Conservation (phyloP, 2,113 vertebrate species). For the Piaya cayana region DNA sequence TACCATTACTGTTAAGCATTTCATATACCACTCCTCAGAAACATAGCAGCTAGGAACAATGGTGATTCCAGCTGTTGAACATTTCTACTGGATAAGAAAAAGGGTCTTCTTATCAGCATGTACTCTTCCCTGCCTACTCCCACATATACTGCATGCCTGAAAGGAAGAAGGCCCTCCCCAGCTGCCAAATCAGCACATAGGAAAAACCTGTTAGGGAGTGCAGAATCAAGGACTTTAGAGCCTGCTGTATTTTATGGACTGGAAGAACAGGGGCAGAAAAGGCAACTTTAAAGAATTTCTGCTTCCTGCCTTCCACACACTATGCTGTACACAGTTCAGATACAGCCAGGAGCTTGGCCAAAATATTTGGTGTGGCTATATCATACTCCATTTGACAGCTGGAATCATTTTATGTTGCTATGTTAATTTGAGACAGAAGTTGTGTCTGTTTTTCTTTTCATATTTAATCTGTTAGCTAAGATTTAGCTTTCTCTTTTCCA, state of each 20-base stretch:
- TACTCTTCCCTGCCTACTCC: not conserved
- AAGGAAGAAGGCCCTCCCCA: not conserved
- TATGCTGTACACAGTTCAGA: not conserved
- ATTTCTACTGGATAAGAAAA: not conserved
- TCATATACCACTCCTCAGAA: not conserved
- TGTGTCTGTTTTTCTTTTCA: constrained; percentile 31
- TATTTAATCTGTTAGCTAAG: constrained; percentile 49
- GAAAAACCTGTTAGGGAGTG: not conserved
- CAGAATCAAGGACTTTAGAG: not conserved
- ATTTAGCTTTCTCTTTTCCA: not conserved
- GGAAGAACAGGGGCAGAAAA: not conserved
- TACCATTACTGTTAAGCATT: not conserved
- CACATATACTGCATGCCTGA: not conserved
- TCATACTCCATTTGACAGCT: constrained; percentile 15
- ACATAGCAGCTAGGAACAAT: not conserved
- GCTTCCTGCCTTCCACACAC: not conserved
- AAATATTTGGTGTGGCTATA: constrained; percentile 36
- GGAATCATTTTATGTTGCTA: constrained; percentile 52
- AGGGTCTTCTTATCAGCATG: not conserved
- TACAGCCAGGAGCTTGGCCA: not conserved
- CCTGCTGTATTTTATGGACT: not conserved
- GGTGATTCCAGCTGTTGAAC: not conserved
- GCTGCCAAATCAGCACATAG: not conserved
- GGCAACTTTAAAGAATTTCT: not conserved
- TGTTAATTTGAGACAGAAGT: constrained; percentile 64